Evolutionary conservation across 1,140 invertebrate species (phyloP), one percentile per base, ranked within the genome.

Genomic region (Hestina assimilis): DNA sequence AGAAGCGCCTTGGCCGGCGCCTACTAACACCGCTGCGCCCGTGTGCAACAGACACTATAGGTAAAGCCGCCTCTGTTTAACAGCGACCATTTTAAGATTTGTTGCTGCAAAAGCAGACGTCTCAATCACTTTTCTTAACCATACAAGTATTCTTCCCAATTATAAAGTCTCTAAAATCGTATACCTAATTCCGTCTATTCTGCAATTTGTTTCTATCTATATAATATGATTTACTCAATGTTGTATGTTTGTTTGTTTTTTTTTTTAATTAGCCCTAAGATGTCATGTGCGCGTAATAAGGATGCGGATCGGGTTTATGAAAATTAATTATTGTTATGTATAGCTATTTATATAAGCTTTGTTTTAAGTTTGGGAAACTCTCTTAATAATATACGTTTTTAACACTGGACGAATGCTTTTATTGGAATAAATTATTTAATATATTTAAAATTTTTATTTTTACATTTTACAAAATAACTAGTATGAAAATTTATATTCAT

Each of bases 351-450:
- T 43, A 33, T 48, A 48, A 50, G 47, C 31, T 50, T 38, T 12
- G 47, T 33, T 50, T 50, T 50, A 50, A 50, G 31, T 50, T 50
- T 35, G 31, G 33, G 47, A 33, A 50, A 50, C 31, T 50, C 20
- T 40, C 21, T 50, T 48, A 40, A 38, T 48, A 40, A 38, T 50
- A 40, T 50, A 50, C 28, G 47, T 50, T 50, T 50, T 38, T 38
- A 50, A 38, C 33, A 50, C 33, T 38, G 17, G 9, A 12, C 7
- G 33, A 8, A 1, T 26, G 20, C 35, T 50, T 50, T 50, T 46
- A 46, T 46, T 46, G 23, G 11, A 31, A 31, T 12, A 4, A 9
- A 9, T 23, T 21, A 42, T 11, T 23, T 20, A 26, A 43, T 43
- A 26, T 6, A 24, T n/a, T 24, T 20, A 23, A 11, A 11, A 11